Conservation (phyloP, 2,113 vertebrate species). For the Percopsis transmontana region DNA sequence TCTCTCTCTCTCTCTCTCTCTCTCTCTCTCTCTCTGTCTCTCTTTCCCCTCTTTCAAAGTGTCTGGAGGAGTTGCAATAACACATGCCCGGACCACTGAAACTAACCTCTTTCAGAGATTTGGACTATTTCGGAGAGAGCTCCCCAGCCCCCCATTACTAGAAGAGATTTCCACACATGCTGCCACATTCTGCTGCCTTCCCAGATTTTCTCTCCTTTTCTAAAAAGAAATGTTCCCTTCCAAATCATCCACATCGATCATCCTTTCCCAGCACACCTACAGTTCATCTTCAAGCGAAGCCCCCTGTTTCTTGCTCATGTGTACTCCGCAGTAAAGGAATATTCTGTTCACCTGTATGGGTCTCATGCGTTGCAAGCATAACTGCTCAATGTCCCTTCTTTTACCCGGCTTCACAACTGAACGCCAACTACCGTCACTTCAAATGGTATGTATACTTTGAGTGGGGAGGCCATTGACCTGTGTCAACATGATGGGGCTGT, state of each 20-base stretch:
- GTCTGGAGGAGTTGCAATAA: slow-evolving; percentile 57
- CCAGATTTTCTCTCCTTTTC: slow-evolving; percentile 43
- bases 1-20: slow-evolving; percentile 12
- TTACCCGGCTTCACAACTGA: slow-evolving; percentile 36
- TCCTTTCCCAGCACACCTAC: slow-evolving; percentile 3
- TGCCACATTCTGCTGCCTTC: slow-evolving; percentile 64
- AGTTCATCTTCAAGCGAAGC: background rate
- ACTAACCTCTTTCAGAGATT: slow-evolving; percentile 68
- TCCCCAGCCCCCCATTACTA: slow-evolving; percentile 53
- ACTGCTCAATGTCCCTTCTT: slow-evolving; percentile 14
- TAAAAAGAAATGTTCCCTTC: background rate
- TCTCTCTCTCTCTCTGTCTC: slow-evolving; percentile 1
- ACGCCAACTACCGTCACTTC: slow-evolving; percentile 48
- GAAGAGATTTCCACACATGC: slow-evolving; percentile 68
- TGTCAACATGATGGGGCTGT: slow-evolving; percentile 54
- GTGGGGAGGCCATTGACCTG: slow-evolving; percentile 45
- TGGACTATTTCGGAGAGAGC: slow-evolving; percentile 44
- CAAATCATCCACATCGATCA: slow-evolving; percentile 9
- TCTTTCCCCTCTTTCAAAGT: slow-evolving; percentile 13
- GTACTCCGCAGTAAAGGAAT: background rate
- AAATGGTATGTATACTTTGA: slow-evolving; percentile 49
- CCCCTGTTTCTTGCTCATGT: too few species aligned
- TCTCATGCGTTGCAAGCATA: slow-evolving; percentile 6
- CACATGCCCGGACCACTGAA: slow-evolving; percentile 64
- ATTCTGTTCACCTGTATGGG: background rate